These are phyloP conservation scores for Neopipo cinnamomea DNA, from an alignment of 2,113 vertebrate genomes.

Conservation along the genomic window DNA sequence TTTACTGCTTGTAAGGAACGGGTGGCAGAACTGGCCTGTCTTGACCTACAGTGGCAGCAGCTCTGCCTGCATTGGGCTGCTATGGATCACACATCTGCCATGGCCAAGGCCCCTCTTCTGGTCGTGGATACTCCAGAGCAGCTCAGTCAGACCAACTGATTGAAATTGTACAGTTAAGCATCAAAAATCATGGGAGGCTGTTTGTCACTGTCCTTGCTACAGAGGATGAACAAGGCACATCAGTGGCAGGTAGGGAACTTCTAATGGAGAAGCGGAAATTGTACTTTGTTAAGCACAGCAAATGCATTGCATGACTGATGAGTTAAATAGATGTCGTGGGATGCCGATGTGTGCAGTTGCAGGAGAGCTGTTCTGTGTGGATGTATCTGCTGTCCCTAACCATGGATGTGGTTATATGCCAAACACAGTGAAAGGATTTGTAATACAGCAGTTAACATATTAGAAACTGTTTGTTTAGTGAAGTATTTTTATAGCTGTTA, in stretches of 20 bases:
- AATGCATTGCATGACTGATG: not conserved
- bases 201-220: not conserved
- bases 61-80: not conserved
- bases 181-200: not conserved
- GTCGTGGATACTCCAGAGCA: not conserved
- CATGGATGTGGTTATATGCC: not conserved
- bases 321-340: not conserved
- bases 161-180: not conserved
- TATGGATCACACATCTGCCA: accelerated
- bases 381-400: not conserved
- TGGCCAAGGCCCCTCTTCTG: not conserved
- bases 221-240: not conserved
- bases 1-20: not conserved
- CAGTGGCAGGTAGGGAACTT: not conserved
- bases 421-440: not conserved
- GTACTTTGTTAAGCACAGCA: not conserved
- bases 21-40: not conserved
- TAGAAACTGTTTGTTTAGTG: slow-evolving; percentile 1
- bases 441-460: not conserved
- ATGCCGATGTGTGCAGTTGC: not conserved
- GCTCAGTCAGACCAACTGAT: not conserved
- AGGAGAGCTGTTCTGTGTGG: not conserved
- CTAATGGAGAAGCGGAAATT: not conserved
- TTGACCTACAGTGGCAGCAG: not conserved
- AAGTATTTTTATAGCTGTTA: slow-evolving; percentile 23